A percentile compares a stretch with the other conserved stretches of the same genome.
Conservation (phyloP, 2,888 invertebrate genomes). For the Ypsolopha scabrella region DNA sequence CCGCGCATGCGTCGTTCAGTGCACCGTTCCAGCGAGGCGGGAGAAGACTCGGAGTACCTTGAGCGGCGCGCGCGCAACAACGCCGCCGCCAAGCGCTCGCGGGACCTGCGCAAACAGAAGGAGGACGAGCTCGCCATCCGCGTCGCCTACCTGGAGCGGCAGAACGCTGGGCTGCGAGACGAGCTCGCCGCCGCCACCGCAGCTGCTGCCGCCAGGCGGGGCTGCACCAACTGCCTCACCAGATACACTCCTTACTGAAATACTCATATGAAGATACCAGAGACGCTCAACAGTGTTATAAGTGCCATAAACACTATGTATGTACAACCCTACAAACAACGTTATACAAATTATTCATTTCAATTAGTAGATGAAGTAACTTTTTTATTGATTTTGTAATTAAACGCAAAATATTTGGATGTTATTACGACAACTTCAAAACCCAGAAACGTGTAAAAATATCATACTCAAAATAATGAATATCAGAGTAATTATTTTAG, state of each 20-base stretch:
- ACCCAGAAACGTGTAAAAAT: too few species aligned
- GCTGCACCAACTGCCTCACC: not conserved
- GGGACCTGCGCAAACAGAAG: constrained; percentile 89
- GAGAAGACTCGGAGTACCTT: constrained; percentile 85
- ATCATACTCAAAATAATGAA: too few species aligned
- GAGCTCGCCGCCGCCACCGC: constrained; percentile 73
- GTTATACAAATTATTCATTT: too few species aligned
- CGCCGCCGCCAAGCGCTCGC: constrained; percentile 92
- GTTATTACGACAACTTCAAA: too few species aligned
- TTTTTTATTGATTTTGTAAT: too few species aligned
- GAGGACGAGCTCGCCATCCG: constrained; percentile 93
- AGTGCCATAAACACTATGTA: too few species aligned
- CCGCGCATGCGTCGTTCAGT: constrained; percentile 78
- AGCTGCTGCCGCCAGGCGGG: not conserved
- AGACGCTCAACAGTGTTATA: too few species aligned
- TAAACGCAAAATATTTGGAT: too few species aligned
- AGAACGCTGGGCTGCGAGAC: constrained; percentile 82
- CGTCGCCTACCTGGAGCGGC: constrained; percentile 88
- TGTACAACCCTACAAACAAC: too few species aligned
- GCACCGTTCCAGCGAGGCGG: constrained; percentile 23
- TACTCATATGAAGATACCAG: not conserved
- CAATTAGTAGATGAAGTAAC: too few species aligned
- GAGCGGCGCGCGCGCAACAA: constrained; percentile 92
- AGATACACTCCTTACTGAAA: not conserved
- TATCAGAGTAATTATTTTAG: too few species aligned